These are phyloP conservation scores for Enteromius mattozi DNA, from an alignment of 2,797 vertebrate species.

Conservation along the genomic window DNA sequence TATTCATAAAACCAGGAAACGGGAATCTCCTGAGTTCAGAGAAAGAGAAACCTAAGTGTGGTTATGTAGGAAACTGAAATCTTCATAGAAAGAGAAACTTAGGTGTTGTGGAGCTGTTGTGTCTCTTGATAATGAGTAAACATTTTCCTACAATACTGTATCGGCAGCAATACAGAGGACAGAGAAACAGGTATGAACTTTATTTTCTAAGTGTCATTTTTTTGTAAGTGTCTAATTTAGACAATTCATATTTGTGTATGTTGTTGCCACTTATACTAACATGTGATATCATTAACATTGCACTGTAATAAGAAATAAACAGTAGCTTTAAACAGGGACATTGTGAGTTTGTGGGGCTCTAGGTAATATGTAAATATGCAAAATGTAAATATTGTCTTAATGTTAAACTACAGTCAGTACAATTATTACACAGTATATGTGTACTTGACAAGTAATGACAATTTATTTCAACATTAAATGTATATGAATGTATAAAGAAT, in stretches of 20 bases:
- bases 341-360: neutral
- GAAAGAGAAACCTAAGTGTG: neutral
- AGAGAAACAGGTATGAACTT: conserved; percentile 6
- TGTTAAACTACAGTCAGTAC: neutral
- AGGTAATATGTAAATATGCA: neutral
- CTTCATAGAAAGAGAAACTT: neutral
- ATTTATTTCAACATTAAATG: no score
- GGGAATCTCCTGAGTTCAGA: neutral
- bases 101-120: neutral
- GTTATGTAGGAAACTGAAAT: neutral
- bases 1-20: neutral
- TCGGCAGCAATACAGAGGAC: neutral
- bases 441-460: no score
- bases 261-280: neutral
- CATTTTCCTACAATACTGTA: neutral
- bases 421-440: no score
- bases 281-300: neutral
- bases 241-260: neutral
- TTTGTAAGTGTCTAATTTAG: no score
- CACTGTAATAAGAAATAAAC: no score
- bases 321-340: neutral
- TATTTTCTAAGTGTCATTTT: no score
- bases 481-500: no score
- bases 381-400: neutral
- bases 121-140: neutral